Percentiles rank a stretch among this genome's conserved stretches.
Evolutionary conservation across 2,113 vertebrate genomes (phyloP).

Genomic region (Galbula dea): DNA sequence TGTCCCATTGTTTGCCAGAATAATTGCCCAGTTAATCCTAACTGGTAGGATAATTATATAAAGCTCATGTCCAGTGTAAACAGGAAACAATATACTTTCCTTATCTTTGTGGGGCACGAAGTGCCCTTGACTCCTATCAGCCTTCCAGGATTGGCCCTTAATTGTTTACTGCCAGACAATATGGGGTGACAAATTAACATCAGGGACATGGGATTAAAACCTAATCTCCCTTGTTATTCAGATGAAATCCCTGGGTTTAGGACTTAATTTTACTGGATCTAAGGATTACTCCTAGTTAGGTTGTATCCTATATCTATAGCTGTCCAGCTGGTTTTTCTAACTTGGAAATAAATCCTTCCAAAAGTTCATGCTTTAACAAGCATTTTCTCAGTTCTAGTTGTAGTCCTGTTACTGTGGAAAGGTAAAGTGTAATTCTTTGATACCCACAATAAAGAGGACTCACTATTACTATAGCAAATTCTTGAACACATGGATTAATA

Average conservation of each 20-base stretch:
- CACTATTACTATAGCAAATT: background rate
- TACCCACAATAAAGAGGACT: background rate
- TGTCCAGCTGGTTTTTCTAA: background rate
- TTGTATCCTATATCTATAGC: background rate
- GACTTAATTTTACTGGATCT: background rate
- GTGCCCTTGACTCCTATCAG: background rate
- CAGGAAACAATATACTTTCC: conserved; percentile 7
- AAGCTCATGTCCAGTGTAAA: conserved; percentile 13
- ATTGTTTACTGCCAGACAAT: background rate
- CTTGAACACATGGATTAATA: background rate
- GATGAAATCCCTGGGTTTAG: background rate
- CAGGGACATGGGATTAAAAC: background rate
- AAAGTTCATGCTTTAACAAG: background rate
- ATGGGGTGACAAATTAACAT: background rate
- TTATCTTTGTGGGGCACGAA: background rate
- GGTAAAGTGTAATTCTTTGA: background rate
- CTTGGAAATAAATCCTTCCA: background rate
- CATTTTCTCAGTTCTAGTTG: background rate
- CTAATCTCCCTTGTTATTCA: background rate
- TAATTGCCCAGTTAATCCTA: background rate
- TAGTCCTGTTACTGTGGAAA: background rate
- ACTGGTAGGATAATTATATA: background rate
- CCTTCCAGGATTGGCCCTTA: background rate
- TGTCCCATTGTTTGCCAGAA: conserved; percentile 6
- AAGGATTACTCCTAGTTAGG: background rate